phyloP scores from a whole-genome alignment of 2,797 vertebrate genomes.

The Urosaurus nigricauda region DNA sequence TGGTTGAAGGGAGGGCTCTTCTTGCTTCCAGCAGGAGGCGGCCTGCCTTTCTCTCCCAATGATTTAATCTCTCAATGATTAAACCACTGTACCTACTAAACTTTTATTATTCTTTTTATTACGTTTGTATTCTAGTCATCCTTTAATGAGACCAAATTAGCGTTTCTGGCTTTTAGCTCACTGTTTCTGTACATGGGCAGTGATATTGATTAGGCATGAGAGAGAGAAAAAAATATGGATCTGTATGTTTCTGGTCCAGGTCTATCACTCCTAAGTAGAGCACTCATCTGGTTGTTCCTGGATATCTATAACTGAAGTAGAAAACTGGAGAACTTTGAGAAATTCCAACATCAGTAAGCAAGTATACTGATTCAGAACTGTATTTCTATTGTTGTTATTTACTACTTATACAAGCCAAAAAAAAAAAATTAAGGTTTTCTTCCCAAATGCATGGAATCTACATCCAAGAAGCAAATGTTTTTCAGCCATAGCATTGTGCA shows the following conservation, averaged over 20 bases:
- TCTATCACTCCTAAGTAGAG: neutral
- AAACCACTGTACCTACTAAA: neutral
- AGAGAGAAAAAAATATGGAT: neutral
- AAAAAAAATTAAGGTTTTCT: neutral
- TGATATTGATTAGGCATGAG: neutral
- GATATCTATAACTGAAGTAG: neutral
- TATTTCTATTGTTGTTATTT: neutral
- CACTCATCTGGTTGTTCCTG: neutral
- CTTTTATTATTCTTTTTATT: neutral
- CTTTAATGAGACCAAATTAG: neutral
- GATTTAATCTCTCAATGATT: too few relatives aligned
- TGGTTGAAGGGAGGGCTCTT: too few relatives aligned
- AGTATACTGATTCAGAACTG: neutral
- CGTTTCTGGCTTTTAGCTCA: too few relatives aligned
- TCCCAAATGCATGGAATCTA: neutral
- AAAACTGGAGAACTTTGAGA: neutral
- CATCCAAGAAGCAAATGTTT: neutral
- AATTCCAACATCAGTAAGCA: neutral
- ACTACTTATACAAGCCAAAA: neutral
- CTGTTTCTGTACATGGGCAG: neutral
- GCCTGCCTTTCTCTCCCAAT: too few relatives aligned
- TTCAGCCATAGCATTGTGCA: neutral
- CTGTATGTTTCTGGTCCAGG: too few relatives aligned
- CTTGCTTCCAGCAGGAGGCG: too few relatives aligned
- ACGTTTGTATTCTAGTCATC: neutral